A percentile compares a stretch with the other conserved stretches of the same genome.
These are phyloP conservation scores for Noctua pronuba DNA, from an alignment of 2,888 invertebrate species.

Conservation along the genomic window DNA sequence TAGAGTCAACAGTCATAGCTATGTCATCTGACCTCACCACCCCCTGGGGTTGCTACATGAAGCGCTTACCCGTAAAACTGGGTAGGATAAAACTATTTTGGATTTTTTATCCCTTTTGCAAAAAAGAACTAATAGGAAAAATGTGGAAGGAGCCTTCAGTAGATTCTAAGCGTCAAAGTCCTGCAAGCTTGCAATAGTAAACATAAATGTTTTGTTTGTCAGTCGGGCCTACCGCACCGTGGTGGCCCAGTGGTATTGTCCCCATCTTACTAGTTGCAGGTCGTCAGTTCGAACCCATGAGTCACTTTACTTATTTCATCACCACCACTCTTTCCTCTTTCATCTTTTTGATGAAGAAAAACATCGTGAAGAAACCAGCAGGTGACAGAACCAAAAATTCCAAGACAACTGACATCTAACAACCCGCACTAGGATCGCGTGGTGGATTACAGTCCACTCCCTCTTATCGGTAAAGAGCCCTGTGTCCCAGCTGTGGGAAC, in stretches of 20 bases:
- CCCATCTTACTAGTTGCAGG: neutral
- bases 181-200: neutral
- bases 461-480: neutral
- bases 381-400: neutral
- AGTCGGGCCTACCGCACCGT: neutral
- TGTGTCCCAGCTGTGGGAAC: neutral
- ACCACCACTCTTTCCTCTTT: too few relatives aligned
- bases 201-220: neutral
- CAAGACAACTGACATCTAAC: neutral
- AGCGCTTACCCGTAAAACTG: slow-evolving; percentile 6
- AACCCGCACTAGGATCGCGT: neutral
- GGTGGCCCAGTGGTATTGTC: neutral
- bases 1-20: slow-evolving; percentile 48
- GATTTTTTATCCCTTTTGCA: neutral
- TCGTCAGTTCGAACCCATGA: neutral
- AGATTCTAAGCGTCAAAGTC: neutral
- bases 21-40: slow-evolving; percentile 51
- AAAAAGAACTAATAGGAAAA: neutral
- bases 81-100: neutral
- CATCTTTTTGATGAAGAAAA: neutral
- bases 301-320: too few relatives aligned
- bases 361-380: neutral
- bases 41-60: slow-evolving; percentile 42
- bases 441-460: neutral
- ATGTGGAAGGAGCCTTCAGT: neutral